Evolutionary conservation across 2,888 invertebrate genomes (phyloP).

Genomic region (Poecilobothrus nobilitatus): DNA sequence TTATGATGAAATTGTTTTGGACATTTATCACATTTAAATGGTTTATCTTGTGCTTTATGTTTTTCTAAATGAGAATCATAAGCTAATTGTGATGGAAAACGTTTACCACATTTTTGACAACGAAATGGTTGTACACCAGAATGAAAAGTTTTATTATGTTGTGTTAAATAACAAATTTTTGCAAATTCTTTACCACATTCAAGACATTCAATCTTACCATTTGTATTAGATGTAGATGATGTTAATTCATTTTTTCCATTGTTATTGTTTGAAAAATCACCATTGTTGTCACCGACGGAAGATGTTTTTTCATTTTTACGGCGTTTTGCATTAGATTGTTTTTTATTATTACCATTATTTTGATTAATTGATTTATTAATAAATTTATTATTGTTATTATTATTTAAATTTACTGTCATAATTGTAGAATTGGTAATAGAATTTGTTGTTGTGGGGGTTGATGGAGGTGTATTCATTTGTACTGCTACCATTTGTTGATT

Average conservation of each 20-base stretch:
- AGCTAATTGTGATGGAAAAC: conserved; percentile 63
- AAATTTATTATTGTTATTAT: conserved; percentile 6
- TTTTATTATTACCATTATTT: background rate
- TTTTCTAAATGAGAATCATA: conserved; percentile 67
- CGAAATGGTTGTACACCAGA: conserved; percentile 78
- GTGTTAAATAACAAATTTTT: conserved; percentile 79
- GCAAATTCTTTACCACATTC: conserved; percentile 79
- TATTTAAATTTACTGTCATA: background rate
- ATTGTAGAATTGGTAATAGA: background rate
- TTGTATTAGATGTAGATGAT: conserved; percentile 24
- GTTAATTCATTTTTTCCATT: background rate
- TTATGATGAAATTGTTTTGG: conserved; percentile 87
- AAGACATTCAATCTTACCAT: conserved; percentile 54
- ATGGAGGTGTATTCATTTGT: conserved; percentile 36
- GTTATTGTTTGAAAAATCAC: background rate
- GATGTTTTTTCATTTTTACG: background rate
- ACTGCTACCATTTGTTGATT: conserved; percentile 33
- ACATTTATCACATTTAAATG: conserved; percentile 75
- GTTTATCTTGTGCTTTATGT: conserved; percentile 69
- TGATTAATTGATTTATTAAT: background rate
- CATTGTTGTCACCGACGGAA: background rate
- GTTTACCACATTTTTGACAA: conserved; percentile 76
- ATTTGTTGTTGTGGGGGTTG: conserved; percentile 20
- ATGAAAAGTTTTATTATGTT: conserved; percentile 85
- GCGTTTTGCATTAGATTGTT: background rate